Evolutionary conservation across 2,888 invertebrate genomes (phyloP).

Genomic region (Euplagia quadripunctaria): DNA sequence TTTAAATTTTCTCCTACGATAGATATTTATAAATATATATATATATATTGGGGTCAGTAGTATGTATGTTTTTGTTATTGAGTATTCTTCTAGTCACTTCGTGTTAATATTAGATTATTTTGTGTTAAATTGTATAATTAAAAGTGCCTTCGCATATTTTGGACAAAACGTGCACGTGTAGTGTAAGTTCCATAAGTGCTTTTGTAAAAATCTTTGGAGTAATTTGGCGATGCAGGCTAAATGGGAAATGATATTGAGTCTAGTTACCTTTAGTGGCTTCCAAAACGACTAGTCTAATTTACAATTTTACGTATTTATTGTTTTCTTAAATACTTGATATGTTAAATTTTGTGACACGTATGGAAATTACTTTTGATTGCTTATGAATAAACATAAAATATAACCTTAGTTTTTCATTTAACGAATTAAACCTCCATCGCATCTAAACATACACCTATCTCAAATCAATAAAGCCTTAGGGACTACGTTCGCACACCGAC

Average conservation of each 20-base stretch:
- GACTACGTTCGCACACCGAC: too few species aligned
- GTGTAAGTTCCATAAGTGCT: conserved; percentile 31
- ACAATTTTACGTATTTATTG: conserved; percentile 65
- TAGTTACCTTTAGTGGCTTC: conserved; percentile 72
- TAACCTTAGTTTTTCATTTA: conserved; percentile 51
- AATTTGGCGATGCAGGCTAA: conserved; percentile 60
- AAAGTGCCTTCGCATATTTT: conserved; percentile 81
- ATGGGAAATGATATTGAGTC: conserved; percentile 46
- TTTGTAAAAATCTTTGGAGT: conserved; percentile 45
- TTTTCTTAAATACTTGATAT: conserved; percentile 70
- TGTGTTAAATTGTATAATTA: conserved; percentile 63
- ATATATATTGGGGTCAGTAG: background rate
- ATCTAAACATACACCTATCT: too few species aligned
- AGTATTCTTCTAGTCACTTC: conserved; percentile 15
- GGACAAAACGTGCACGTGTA: conserved; percentile 61
- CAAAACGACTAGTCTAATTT: conserved; percentile 69
- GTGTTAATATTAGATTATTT: conserved; percentile 19
- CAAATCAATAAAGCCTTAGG: too few species aligned
- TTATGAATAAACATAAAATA: conserved; percentile 84
- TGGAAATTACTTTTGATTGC: conserved; percentile 85
- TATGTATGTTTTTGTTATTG: background rate
- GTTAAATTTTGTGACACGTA: conserved; percentile 81
- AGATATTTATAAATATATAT: background rate
- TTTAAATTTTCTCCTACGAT: background rate
- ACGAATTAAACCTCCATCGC: too few species aligned